A percentile compares a stretch with the other conserved stretches of the same genome.
Conservation (phyloP, 2,113 vertebrate genomes). For the Gorilla gorilla region DNA sequence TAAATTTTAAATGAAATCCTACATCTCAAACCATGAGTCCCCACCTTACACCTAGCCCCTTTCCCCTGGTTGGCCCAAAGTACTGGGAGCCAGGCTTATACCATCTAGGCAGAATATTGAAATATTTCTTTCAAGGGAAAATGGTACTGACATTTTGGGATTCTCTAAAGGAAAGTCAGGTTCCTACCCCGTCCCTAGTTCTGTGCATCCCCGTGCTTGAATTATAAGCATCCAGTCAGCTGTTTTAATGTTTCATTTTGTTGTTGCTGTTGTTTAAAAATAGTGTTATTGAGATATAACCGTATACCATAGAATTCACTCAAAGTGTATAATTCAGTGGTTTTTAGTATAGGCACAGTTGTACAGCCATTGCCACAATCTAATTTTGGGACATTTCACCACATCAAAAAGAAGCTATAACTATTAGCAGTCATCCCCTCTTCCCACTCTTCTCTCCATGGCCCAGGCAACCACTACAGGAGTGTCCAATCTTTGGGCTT, state of each 20-base stretch:
- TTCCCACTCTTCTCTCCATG: neutral
- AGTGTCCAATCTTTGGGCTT: too few relatives aligned
- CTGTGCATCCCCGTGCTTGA: neutral
- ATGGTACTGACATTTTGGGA: neutral
- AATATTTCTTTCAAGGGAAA: neutral
- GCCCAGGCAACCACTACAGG: neutral
- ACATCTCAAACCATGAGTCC: neutral
- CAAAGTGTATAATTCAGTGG: neutral
- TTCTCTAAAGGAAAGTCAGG: neutral
- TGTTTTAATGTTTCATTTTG: neutral
- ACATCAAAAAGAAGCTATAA: neutral
- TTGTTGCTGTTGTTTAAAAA: constrained; percentile 27
- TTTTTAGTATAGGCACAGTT: neutral
- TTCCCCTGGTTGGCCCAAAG: neutral
- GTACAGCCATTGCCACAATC: neutral
- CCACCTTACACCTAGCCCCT: neutral
- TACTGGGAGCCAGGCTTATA: neutral
- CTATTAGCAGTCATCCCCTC: neutral
- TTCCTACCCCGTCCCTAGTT: neutral
- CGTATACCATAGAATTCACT: neutral
- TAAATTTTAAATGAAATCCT: neutral
- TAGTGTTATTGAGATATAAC: neutral
- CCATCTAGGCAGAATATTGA: neutral
- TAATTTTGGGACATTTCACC: neutral
- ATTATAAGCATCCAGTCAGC: neutral